phyloP scores from a whole-genome alignment of 2,113 vertebrate genomes.

The Tachuris rubrigastra region DNA sequence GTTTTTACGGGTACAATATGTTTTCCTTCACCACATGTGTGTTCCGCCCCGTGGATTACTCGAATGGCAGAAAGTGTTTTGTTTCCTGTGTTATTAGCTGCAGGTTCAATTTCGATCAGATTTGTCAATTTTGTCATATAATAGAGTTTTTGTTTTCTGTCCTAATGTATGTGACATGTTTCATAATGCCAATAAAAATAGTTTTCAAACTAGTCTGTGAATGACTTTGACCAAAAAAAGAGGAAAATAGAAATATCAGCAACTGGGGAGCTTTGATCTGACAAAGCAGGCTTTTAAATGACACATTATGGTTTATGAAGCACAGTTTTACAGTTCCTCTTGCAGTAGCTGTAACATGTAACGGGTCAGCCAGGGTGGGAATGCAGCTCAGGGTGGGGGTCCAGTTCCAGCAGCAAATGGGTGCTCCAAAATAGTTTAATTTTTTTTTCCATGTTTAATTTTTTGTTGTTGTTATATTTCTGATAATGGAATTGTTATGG shows the following conservation, averaged over 20 bases:
- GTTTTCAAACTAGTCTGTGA: conserved; percentile 1
- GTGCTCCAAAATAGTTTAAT: background rate
- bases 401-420: background rate
- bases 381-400: background rate
- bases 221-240: background rate
- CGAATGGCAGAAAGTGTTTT: background rate
- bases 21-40: conserved; percentile 31
- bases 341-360: background rate
- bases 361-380: background rate
- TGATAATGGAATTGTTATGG: conserved; percentile 7
- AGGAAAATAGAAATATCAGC: background rate
- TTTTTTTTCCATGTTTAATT: background rate
- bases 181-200: conserved; percentile 27
- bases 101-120: conserved; percentile 46
- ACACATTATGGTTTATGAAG: background rate
- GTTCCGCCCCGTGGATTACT: background rate
- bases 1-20: background rate
- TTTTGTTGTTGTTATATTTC: background rate
- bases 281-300: background rate
- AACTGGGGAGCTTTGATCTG: background rate
- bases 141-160: background rate
- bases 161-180: conserved; percentile 16
- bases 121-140: background rate
- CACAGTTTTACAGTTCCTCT: background rate
- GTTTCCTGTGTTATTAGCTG: conserved; percentile 25